These are phyloP conservation scores for Stomorhina lunata DNA, from an alignment of 2,888 invertebrate genomes.

Conservation along the genomic window DNA sequence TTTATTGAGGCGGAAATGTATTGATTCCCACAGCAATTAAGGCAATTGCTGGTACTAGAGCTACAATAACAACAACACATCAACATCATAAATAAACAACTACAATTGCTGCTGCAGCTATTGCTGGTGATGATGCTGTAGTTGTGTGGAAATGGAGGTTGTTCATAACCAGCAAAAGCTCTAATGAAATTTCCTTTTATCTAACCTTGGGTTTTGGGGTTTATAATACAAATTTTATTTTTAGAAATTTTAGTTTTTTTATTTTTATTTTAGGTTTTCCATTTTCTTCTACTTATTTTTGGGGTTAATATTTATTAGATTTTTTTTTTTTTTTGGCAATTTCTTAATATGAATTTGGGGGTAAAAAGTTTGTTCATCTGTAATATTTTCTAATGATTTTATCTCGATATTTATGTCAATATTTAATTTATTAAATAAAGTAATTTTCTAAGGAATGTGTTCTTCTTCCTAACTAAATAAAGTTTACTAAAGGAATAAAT, in stretches of 20 bases:
- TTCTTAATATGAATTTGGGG: not conserved
- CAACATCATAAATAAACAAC: constrained; percentile 37
- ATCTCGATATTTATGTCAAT: constrained; percentile 17
- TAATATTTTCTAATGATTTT: not conserved
- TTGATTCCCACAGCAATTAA: constrained; percentile 60
- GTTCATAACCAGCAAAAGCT: not conserved
- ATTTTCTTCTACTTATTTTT: not conserved
- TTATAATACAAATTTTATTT: not conserved
- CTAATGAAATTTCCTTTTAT: constrained; percentile 28
- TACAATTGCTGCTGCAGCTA: not conserved
- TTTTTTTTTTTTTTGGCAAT: not conserved
- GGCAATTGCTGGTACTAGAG: constrained; percentile 50
- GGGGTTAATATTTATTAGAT: not conserved
- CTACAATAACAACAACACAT: constrained; percentile 7
- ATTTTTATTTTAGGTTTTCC: not conserved
- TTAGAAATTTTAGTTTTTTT: not conserved
- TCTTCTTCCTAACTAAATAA: not conserved
- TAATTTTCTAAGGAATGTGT: constrained; percentile 8
- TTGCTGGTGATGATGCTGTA: not conserved
- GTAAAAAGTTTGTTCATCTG: constrained; percentile 5
- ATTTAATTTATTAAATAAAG: constrained; percentile 31
- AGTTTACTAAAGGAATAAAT: not conserved
- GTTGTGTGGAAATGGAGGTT: not conserved
- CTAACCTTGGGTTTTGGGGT: constrained; percentile 2
- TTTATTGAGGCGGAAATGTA: constrained; percentile 61